These are phyloP conservation scores for Dugesia japonica DNA, from an alignment of 2,888 invertebrate genomes.

Conservation along the genomic window DNA sequence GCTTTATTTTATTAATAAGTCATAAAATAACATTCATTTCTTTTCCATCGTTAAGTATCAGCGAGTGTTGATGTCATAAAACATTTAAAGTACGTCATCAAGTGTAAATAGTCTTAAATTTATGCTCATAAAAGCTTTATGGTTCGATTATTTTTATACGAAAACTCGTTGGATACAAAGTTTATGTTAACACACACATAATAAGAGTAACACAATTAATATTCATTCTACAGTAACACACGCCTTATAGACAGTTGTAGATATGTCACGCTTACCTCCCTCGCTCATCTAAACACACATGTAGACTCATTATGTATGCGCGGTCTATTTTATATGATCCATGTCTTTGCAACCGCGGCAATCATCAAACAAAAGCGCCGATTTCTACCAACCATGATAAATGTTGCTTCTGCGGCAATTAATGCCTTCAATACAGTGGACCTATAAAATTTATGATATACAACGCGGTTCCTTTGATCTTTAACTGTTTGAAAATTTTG, in stretches of 20 bases:
- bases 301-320: conserved; percentile 9
- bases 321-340: conserved; percentile 20
- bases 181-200: background rate
- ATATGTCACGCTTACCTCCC: conserved; percentile 20
- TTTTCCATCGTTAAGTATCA: background rate
- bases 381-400: conserved; percentile 20
- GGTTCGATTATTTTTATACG: conserved; percentile 8
- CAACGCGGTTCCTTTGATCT: conserved; percentile 7
- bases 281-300: conserved; percentile 8
- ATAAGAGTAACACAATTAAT: too few relatives aligned
- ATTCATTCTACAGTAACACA: background rate
- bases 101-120: background rate
- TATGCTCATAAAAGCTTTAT: conserved; percentile 16
- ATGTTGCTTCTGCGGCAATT: conserved; percentile 20
- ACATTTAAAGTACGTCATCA: conserved; percentile 20
- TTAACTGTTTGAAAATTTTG: background rate
- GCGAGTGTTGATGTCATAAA: background rate
- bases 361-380: conserved; percentile 20
- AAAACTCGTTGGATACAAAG: background rate
- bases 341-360: conserved; percentile 8
- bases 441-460: conserved; percentile 20
- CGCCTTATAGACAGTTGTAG: background rate
- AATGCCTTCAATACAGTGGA: conserved; percentile 20
- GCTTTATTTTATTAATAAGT: background rate
- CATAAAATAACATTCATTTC: background rate